phyloP scores from a whole-genome alignment of 2,113 vertebrate species.

The Trichechus manatus region DNA sequence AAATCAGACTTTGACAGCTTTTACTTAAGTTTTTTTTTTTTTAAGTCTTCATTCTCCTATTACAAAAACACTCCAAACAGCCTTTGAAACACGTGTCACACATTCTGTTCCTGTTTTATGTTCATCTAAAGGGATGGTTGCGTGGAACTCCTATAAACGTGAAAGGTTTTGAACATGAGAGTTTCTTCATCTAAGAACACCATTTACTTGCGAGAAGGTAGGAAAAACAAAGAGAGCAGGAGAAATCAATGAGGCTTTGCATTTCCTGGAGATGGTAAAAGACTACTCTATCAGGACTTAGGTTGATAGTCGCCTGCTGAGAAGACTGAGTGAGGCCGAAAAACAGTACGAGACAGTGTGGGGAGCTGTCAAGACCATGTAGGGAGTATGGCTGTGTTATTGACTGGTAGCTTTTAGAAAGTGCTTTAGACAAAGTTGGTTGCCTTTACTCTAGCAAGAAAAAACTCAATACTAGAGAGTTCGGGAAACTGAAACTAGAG shows the following conservation, averaged over 20 bases:
- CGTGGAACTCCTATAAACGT: neutral
- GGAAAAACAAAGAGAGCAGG: neutral
- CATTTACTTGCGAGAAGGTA: conserved; percentile 54
- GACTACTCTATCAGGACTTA: neutral
- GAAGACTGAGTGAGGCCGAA: neutral
- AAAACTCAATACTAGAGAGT: conserved; percentile 65
- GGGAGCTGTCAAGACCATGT: neutral
- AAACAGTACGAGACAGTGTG: neutral
- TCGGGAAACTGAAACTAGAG: conserved; percentile 39
- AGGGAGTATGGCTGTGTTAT: conserved; percentile 47
- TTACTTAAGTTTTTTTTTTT: neutral
- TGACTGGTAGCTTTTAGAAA: conserved; percentile 74
- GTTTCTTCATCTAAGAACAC: conserved; percentile 31
- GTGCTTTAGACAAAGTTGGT: conserved; percentile 44
- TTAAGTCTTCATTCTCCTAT: neutral
- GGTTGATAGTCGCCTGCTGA: conserved; percentile 71
- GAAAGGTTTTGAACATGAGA: neutral
- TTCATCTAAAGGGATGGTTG: neutral
- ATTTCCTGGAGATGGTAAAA: conserved; percentile 62
- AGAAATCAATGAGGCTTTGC: conserved; percentile 76
- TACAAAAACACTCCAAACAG: neutral
- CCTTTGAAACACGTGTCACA: neutral
- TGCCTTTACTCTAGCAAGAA: conserved; percentile 60
- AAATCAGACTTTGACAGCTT: neutral
- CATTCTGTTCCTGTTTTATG: neutral